Evolutionary conservation across 2,888 invertebrate genomes (phyloP).

Genomic region (Mantis religiosa): DNA sequence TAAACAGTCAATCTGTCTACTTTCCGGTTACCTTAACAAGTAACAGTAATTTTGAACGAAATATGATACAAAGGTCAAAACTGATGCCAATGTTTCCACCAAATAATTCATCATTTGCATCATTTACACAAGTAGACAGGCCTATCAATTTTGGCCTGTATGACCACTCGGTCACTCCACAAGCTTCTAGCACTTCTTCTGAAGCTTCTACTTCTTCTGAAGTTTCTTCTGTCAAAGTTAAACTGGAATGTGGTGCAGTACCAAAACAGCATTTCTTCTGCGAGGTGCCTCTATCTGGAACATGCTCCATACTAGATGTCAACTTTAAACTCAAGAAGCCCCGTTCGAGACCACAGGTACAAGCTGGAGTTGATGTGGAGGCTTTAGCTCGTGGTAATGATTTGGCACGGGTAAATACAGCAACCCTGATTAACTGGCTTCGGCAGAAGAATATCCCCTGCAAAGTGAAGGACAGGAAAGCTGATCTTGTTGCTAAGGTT

Average conservation of each 20-base stretch:
- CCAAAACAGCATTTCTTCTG: background rate
- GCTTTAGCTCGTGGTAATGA: conserved; percentile 23
- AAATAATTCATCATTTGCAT: background rate
- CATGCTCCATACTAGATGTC: background rate
- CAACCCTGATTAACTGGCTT: conserved; percentile 30
- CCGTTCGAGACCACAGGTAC: conserved; percentile 23
- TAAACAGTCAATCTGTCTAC: background rate
- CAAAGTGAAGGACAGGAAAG: conserved; percentile 30
- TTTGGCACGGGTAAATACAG: conserved; percentile 26
- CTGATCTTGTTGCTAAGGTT: conserved; percentile 28
- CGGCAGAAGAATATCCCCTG: conserved; percentile 24
- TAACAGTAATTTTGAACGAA: background rate
- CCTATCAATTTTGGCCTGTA: background rate
- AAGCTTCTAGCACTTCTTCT: background rate
- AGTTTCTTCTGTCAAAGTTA: background rate
- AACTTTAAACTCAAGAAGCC: conserved; percentile 20
- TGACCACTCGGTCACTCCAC: background rate
- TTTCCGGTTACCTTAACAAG: background rate
- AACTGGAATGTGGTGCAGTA: background rate
- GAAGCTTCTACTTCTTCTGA: background rate
- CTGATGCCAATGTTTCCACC: background rate
- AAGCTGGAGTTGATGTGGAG: conserved; percentile 29
- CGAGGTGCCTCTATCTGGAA: background rate
- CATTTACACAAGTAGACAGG: background rate
- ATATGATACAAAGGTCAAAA: background rate